Evolutionary conservation across 2,888 invertebrate genomes (phyloP), one percentile per base, ranked within the genome.

Genomic region (Tholera decimalis): DNA sequence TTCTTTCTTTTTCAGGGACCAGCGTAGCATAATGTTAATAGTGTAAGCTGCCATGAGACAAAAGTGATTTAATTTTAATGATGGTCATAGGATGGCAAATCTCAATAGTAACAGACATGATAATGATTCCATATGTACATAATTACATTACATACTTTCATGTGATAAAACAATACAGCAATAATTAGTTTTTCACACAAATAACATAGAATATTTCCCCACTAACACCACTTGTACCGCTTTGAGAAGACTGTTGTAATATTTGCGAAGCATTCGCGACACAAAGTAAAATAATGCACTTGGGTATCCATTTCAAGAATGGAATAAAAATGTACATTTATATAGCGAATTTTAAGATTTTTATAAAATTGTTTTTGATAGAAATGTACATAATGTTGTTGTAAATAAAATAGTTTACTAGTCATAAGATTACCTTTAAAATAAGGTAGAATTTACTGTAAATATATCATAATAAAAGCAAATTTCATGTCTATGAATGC

Each of bases 321-420:
- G 63, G 64, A 80, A 68, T 75, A 77, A 64, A 66, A 59, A n/a
- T 74, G 76, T 79, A 79, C 54, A 73, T 63, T 68, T 60, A 44
- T 64, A 59, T 60, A 74, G 73, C 41, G 41, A 73, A 75, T 79
- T 73, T 51, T 59, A 67, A 82, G 69, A 79, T 83, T 85, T 87
- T 83, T 85, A 86, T 85, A 73, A 57, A n/a, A 75, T 80, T 84
- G 80, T 85, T 84, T 82, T 86, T 83, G 11, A 57, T 73, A 63
- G 75, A 79, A 57, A 62, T 88, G 85, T 88, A 86, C 79, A 87
- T 86, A 88, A 73, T 80, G 80, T 83, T 88, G 79, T 68, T 91
- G 89, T 92, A 91, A 82, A 88, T 87, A 88, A 74, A 77, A 89
- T 85, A 82, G 82, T 83, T 84, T 85, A 85, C 85, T 91, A 92